phyloP scores from a whole-genome alignment of 2,888 invertebrate genomes.

The Eupelmus urozonus region DNA sequence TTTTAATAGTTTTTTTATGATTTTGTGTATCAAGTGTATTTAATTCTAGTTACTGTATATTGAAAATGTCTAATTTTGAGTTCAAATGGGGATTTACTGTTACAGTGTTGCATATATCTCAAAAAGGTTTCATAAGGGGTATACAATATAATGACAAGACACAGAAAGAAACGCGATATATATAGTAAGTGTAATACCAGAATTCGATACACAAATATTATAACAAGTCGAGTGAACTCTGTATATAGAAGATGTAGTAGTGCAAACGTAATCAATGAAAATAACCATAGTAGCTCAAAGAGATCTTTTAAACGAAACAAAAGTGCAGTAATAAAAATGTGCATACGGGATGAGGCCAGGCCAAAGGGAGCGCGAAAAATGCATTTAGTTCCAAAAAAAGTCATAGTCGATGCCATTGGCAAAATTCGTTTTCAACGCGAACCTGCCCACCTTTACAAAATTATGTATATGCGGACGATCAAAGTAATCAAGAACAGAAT shows the following conservation, averaged over 20 bases:
- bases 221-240: slow-evolving; percentile 36
- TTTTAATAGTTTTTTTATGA: slow-evolving; percentile 7
- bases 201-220: slow-evolving; percentile 57
- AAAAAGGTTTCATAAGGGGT: slow-evolving; percentile 60
- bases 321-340: slow-evolving; percentile 49
- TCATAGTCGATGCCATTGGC: background rate
- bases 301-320: slow-evolving; percentile 42
- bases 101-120: slow-evolving; percentile 51
- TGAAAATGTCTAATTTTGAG: slow-evolving; percentile 15
- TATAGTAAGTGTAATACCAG: slow-evolving; percentile 55
- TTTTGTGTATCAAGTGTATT: background rate
- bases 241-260: slow-evolving; percentile 26
- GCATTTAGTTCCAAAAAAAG: no score
- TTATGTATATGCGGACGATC: slow-evolving; percentile 2
- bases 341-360: slow-evolving; percentile 15
- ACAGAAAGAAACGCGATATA: slow-evolving; percentile 52
- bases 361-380: background rate
- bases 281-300: slow-evolving; percentile 51
- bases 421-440: background rate
- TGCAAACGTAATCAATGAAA: slow-evolving; percentile 59
- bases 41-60: slow-evolving; percentile 11
- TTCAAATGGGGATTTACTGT: background rate
- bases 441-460: background rate
- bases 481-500: slow-evolving; percentile 18
- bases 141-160: slow-evolving; percentile 58